Evolutionary conservation across 30 jellyfish, hydroid and myxozoan genomes (phyloP).

Genomic region (Mastigias papua): DNA sequence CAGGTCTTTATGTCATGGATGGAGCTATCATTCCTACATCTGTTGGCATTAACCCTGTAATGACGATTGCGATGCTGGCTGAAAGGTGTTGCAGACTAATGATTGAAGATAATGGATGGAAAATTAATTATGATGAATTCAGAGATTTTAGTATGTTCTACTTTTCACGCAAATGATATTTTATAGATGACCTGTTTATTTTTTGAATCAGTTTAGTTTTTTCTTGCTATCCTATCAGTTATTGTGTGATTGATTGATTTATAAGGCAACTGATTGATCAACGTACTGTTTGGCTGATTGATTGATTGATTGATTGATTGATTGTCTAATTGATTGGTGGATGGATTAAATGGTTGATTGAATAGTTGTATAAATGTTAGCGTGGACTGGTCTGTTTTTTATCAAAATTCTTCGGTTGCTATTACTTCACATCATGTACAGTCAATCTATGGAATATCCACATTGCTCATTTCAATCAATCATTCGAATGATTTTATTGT

Average conservation of each 20-base stretch:
- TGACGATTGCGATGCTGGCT: slow-evolving; percentile 73
- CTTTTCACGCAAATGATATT: not conserved
- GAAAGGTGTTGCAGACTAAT: slow-evolving; percentile 77
- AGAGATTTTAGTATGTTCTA: slow-evolving; percentile 52
- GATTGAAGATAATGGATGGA: slow-evolving; percentile 73
- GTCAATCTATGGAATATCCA: no score
- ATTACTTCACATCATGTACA: no score
- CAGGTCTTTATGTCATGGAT: slow-evolving; percentile 86
- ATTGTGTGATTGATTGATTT: not conserved
- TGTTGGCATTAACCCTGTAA: slow-evolving; percentile 79
- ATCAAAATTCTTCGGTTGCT: no score
- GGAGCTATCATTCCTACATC: slow-evolving; percentile 79
- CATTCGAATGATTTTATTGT: no score
- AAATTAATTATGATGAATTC: slow-evolving; percentile 49
- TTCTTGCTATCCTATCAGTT: not conserved
- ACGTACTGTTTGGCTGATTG: not conserved
- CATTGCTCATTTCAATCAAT: no score
- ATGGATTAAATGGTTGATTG: no score
- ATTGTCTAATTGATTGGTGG: not conserved
- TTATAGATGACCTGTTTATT: no score
- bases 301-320: not conserved
- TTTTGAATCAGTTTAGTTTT: not conserved
- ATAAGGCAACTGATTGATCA: no score
- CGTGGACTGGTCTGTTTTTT: no score
- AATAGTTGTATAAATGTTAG: no score